These are phyloP conservation scores for Microcebus jonahi DNA, from an alignment of 2,113 vertebrate genomes.

Conservation along the genomic window DNA sequence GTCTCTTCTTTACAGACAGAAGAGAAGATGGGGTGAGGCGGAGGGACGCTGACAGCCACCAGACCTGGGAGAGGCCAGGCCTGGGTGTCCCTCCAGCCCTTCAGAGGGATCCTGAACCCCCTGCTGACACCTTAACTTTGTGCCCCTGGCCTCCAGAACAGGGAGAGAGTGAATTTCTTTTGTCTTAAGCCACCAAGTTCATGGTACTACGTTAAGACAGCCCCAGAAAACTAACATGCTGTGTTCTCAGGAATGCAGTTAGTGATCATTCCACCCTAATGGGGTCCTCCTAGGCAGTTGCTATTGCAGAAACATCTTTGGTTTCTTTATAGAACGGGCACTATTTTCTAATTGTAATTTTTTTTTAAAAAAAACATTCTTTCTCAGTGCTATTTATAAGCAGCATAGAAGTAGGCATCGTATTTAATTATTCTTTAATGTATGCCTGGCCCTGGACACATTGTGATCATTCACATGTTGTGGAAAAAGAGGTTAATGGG, in stretches of 20 bases:
- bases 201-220: too few relatives aligned
- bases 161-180: rapidly evolving
- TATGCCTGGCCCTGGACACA: rapidly evolving
- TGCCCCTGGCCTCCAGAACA: too few relatives aligned
- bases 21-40: rapidly evolving
- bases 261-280: rapidly evolving
- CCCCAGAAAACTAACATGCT: rapidly evolving
- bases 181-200: background rate
- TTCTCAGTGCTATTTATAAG: background rate
- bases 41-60: rapidly evolving
- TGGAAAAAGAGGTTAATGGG: background rate
- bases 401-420: rapidly evolving
- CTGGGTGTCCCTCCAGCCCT: too few relatives aligned
- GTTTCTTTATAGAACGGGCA: background rate
- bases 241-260: background rate
- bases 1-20: background rate
- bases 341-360: background rate
- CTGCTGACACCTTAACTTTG: background rate
- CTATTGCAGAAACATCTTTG: background rate
- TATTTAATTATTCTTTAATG: background rate
- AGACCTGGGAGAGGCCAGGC: background rate
- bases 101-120: background rate
- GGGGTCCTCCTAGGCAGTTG: background rate
- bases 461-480: rapidly evolving
- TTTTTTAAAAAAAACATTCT: background rate